Conservation (phyloP, 2,113 vertebrate genomes). For the Semicossyphus pulcher region DNA sequence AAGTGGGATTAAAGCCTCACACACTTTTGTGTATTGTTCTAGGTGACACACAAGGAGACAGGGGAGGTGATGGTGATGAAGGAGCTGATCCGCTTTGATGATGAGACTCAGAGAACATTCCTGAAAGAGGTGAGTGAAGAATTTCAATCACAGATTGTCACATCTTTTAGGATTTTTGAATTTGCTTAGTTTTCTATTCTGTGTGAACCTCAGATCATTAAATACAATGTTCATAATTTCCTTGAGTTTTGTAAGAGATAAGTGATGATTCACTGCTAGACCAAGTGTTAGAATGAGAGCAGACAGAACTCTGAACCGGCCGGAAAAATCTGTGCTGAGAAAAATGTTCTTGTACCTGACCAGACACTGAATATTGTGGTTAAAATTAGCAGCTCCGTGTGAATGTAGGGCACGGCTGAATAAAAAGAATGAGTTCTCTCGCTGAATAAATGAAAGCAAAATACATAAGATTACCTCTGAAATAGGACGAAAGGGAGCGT, state of each 20-base stretch:
- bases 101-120: slow-evolving; percentile 96
- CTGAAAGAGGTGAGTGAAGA: slow-evolving; percentile 90
- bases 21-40: not conserved
- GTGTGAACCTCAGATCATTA: not conserved
- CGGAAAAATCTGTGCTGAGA: not conserved
- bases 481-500: not conserved
- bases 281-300: not conserved
- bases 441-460: slow-evolving; percentile 16
- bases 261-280: not conserved
- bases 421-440: not conserved
- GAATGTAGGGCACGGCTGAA: slow-evolving; percentile 8
- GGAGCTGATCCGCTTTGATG: slow-evolving; percentile 96
- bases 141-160: not conserved
- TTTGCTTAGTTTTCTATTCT: not conserved
- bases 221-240: not conserved
- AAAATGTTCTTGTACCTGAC: not conserved
- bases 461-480: slow-evolving; percentile 5
- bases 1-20: not conserved
- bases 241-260: not conserved
- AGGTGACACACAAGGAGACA: slow-evolving; percentile 96
- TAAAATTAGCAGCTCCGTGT: slow-evolving; percentile 28
- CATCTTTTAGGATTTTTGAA: not conserved
- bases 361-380: not conserved
- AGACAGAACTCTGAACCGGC: not conserved
- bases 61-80: slow-evolving; percentile 99